Percentiles rank a stretch among this genome's conserved stretches.
These are phyloP conservation scores for Andricus grossulariae DNA, from an alignment of 1,140 invertebrate genomes.

Conservation along the genomic window DNA sequence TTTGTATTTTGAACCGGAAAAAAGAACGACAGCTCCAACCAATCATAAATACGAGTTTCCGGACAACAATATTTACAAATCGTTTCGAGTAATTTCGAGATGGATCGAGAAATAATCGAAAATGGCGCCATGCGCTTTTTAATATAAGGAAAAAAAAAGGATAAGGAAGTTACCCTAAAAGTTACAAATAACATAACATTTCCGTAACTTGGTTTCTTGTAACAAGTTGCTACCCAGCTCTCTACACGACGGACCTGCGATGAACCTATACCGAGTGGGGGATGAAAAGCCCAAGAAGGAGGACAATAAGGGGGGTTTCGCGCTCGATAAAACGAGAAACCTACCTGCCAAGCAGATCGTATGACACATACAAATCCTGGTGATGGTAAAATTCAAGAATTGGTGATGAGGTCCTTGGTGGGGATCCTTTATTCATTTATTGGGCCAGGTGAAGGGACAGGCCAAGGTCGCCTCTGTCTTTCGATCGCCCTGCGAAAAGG, in stretches of 20 bases:
- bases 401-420: slow-evolving; percentile 41
- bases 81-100: too few relatives aligned
- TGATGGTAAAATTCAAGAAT: slow-evolving; percentile 45
- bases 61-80: too few relatives aligned
- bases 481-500: slow-evolving; percentile 64
- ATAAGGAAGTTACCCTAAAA: too few relatives aligned
- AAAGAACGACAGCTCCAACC: too few relatives aligned
- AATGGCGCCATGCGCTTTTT: too few relatives aligned
- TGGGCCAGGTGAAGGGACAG: slow-evolving; percentile 69
- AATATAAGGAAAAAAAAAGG: too few relatives aligned
- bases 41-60: too few relatives aligned
- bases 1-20: too few relatives aligned
- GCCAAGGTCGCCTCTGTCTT: slow-evolving; percentile 69
- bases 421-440: slow-evolving; percentile 66
- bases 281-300: slow-evolving; percentile 21
- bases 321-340: slow-evolving; percentile 21
- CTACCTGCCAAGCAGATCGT: slow-evolving; percentile 61
- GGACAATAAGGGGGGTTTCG: slow-evolving; percentile 33
- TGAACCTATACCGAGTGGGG: slow-evolving; percentile 35
- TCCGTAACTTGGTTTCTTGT: too few relatives aligned
- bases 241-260: slow-evolving; percentile 26
- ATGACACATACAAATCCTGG: slow-evolving; percentile 60
- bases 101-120: too few relatives aligned
- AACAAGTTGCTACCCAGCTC: too few relatives aligned
- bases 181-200: too few relatives aligned